These are phyloP conservation scores for Octonoba sinensis DNA, from an alignment of 2,888 invertebrate genomes.

Conservation along the genomic window DNA sequence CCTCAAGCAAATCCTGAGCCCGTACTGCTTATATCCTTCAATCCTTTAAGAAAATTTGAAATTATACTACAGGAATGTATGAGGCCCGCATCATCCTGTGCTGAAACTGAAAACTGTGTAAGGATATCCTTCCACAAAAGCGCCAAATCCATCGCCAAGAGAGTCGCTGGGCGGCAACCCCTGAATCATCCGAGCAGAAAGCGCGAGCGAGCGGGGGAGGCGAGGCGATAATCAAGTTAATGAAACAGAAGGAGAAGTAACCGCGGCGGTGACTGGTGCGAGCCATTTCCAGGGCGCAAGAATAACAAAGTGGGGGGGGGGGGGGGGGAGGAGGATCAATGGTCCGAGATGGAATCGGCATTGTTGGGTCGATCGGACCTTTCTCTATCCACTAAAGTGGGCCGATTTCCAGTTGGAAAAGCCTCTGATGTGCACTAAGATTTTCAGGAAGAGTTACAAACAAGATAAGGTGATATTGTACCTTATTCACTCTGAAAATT, in stretches of 20 bases:
- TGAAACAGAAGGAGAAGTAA: constrained; percentile 64
- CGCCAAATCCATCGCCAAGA: constrained; percentile 21
- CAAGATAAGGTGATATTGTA: too few relatives aligned
- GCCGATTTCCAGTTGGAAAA: too few relatives aligned
- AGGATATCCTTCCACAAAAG: neutral
- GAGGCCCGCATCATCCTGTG: too few relatives aligned
- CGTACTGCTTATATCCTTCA: too few relatives aligned
- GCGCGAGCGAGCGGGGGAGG: constrained; percentile 35
- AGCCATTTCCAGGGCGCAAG: constrained; percentile 47
- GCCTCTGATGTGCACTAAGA: too few relatives aligned
- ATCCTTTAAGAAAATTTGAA: too few relatives aligned
- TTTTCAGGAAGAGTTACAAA: too few relatives aligned
- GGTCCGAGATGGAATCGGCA: too few relatives aligned
- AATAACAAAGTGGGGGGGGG: constrained; percentile 57
- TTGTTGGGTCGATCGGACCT: neutral
- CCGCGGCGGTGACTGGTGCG: constrained; percentile 49
- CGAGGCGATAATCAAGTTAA: constrained; percentile 64
- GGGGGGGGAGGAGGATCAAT: neutral
- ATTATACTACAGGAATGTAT: too few relatives aligned
- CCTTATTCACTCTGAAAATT: too few relatives aligned
- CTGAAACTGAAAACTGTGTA: neutral
- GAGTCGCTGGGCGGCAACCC: constrained; percentile 10
- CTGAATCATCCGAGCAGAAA: constrained; percentile 51
- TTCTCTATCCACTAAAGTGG: neutral
- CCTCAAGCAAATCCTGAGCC: too few relatives aligned